Evolutionary conservation across 2,113 vertebrate genomes (phyloP), one percentile per base, ranked within the genome.

Genomic region (Cyanoramphus novaezelandiae): DNA sequence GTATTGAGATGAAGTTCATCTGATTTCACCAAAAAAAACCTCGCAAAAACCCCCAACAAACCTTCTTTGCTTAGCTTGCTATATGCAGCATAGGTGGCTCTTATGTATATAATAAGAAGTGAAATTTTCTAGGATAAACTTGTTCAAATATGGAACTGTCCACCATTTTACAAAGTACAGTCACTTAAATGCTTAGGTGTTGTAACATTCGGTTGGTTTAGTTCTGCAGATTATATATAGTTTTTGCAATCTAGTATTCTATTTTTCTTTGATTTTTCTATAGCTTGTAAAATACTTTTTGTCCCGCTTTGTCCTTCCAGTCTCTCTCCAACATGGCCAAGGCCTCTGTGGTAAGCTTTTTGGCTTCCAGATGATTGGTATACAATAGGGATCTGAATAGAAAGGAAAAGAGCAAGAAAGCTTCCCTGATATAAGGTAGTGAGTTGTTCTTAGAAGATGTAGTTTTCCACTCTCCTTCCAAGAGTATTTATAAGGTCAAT

Each of bases 191-290:
- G 23, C 47, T 82, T 49, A 23, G 39, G 29, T 59, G 11, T 33
- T 55, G 14, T 72, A 62, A 43, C 13, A 12, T 37, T 27, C 20
- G 33, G 10, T 15, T 78, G 17, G 28, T 63, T 49, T 50, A 50
- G 39, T 70, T 82, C 16, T 75, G 31, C 13, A 49, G 11, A 2
- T 52, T 16, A 9, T 59, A 13, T 39, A 9, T 72, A 12, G 5
- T 8, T n/a, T 64, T 76, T 63, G 14, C 20, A 21, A 0, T 43
- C 20, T 43, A 0, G 14, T 31, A 14, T 50, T 57, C 33, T 59
- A 24, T 59, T 59, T 59, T 53, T 25, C 15, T 71, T 93, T 9
- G 1, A 16, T n/a, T 69, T 84, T 92, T 68, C 67, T 86, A 13
- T 25, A 63, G 29, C 23, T 41, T 76, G 13, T 76, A 79, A 85